phyloP scores from a whole-genome alignment of 1,140 invertebrate species.

The Thalassaphorura encarpata region DNA sequence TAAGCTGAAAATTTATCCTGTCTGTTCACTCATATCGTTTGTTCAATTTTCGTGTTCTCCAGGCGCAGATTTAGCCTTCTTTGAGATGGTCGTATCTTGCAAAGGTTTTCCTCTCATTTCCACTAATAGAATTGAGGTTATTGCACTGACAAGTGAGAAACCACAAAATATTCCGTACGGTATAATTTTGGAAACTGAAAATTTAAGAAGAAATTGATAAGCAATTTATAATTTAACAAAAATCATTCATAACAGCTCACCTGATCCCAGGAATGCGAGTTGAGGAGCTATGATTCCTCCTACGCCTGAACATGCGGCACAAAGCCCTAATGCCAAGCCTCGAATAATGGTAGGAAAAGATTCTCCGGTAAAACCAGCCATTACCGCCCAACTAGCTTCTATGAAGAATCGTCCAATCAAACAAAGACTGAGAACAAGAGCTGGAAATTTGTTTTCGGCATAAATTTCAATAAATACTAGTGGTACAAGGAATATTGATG shows the following conservation, averaged over 20 bases:
- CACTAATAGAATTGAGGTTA: constrained; percentile 2
- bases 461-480: constrained; percentile 12
- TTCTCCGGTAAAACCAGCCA: constrained; percentile 11
- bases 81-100: neutral
- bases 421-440: constrained; percentile 2
- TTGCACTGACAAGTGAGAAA: constrained; percentile 7
- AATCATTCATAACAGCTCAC: neutral
- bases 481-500: constrained; percentile 12
- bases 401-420: constrained; percentile 12
- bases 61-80: too few species aligned
- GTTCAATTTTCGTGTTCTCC: too few species aligned
- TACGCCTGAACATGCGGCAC: constrained; percentile 2
- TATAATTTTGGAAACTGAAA: constrained; percentile 6
- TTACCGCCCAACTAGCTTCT: constrained; percentile 6
- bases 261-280: neutral
- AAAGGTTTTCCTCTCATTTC: constrained; percentile 17
- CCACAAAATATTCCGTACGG: constrained; percentile 11
- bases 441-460: neutral
- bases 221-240: neutral
- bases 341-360: constrained; percentile 8
- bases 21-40: too few species aligned
- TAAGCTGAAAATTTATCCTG: too few species aligned
- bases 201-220: neutral
- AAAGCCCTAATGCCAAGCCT: neutral
- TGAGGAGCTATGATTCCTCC: neutral